phyloP scores from a whole-genome alignment of 2,113 vertebrate genomes.

The Dipodomys ordii region DNA sequence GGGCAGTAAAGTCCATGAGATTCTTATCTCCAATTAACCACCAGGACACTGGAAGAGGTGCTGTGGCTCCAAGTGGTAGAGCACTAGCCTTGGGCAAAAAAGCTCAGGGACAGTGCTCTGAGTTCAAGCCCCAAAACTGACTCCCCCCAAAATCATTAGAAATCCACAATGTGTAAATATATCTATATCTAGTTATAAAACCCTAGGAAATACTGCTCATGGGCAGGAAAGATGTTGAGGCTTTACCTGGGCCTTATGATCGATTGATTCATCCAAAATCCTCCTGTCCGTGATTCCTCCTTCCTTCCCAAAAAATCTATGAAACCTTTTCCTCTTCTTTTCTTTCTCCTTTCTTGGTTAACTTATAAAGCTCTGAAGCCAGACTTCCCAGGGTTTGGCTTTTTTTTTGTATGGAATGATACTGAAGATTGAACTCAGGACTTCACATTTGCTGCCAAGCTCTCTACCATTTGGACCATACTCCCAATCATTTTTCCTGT shows the following conservation, averaged over 20 bases:
- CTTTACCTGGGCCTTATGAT: not conserved
- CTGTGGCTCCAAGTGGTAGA: no score
- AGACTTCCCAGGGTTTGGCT: not conserved
- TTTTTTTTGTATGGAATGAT: no score
- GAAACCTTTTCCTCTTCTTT: not conserved
- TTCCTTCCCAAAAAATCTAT: not conserved
- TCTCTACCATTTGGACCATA: no score
- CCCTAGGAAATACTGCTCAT: not conserved
- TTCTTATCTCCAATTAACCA: no score
- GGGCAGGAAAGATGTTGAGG: not conserved
- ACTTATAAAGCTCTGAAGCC: not conserved
- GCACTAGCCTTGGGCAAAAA: no score
- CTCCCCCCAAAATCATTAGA: not conserved
- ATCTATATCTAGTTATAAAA: not conserved
- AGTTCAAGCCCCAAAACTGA: no score
- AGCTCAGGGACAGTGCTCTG: no score
- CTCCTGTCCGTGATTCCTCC: not conserved
- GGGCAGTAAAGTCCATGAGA: no score
- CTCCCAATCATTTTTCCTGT: no score
- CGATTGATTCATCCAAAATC: not conserved
- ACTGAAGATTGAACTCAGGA: no score
- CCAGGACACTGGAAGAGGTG: no score
- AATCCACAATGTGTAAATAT: not conserved
- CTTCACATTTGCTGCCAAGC: no score
- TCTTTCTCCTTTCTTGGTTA: not conserved